Evolutionary conservation across 2,113 vertebrate genomes (phyloP), one percentile per base, ranked within the genome.

Genomic region (Tinamus guttatus): DNA sequence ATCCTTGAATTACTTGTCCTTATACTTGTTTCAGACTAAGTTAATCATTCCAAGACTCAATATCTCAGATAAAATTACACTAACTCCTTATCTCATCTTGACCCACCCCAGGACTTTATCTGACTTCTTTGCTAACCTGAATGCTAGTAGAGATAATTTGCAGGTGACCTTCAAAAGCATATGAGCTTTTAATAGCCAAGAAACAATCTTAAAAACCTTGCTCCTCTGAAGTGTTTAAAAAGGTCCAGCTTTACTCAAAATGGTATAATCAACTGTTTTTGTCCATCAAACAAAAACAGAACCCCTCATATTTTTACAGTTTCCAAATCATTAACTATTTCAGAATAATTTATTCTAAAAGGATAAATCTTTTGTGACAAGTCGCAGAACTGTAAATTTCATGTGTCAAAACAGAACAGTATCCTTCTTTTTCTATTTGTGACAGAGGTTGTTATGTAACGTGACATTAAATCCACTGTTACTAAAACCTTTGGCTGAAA

Each of bases 361-460:
- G 18, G 56, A 60, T 71, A 45, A 58, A 76, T 11, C 63, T 65
- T 89, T 40, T 13, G 60, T 32, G 60, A 6, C 65, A 89, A 67
- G 28, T 81, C 17, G 90, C 69, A 89, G 30, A 93, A 93, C 18
- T 32, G 36, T 85, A 3, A 73, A 60, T 49, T 94, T 96, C 38
- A 84, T 52, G 22, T 60, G 36, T 92, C 60, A 90, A 87, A 97
- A 94, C 76, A 68, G 62, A 93, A 90, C 89, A 92, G 19, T 52
- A 67, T 45, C 0, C 73, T 14, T 90, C 49, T 95, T 56, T 97
- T 97, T 94, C 74, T 78, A 88, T 65, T 74, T 91, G 30, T 67
- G 73, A 92, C 27, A 51, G 60, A 63, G 13, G 65, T 87, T 81
- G 49, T 81, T 58, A 91, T 36, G 54, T 9, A 90, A 15, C 18